phyloP scores from a whole-genome alignment of 1,140 invertebrate species.

The Ctenoplectra terminalis region DNA sequence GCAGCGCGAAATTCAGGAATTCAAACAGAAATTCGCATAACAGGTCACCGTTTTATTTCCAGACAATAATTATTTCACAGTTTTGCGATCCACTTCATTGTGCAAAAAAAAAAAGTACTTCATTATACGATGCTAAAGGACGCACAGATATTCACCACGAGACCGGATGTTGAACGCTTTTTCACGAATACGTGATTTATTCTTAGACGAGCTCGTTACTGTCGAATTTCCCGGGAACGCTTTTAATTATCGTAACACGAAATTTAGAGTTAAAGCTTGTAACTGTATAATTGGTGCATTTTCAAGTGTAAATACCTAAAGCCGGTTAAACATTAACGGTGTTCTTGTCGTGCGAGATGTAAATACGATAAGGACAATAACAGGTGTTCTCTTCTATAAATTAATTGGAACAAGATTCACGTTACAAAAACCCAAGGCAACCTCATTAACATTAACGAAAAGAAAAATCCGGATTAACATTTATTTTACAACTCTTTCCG shows the following conservation, averaged over 20 bases:
- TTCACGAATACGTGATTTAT: background rate
- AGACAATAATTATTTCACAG: conserved; percentile 5
- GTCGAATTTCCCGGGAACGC: too few relatives aligned
- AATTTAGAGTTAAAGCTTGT: background rate
- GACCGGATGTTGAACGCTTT: background rate
- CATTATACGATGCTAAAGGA: background rate
- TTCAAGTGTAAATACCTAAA: background rate
- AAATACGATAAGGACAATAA: background rate
- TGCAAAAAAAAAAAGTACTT: too few relatives aligned
- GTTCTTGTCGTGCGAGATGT: background rate
- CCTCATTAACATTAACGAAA: background rate
- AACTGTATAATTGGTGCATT: background rate
- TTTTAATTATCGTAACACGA: background rate
- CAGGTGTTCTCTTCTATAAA: background rate
- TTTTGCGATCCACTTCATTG: background rate
- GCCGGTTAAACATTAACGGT: background rate
- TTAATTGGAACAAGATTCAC: background rate
- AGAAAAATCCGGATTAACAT: background rate
- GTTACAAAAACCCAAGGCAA: background rate
- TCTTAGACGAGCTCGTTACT: background rate
- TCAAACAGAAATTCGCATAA: background rate
- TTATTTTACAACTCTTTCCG: background rate
- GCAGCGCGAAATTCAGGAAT: background rate
- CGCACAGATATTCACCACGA: background rate
- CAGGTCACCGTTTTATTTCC: background rate